These are phyloP conservation scores for Machimus atricapillus DNA, from an alignment of 2,888 invertebrate species.

Conservation along the genomic window DNA sequence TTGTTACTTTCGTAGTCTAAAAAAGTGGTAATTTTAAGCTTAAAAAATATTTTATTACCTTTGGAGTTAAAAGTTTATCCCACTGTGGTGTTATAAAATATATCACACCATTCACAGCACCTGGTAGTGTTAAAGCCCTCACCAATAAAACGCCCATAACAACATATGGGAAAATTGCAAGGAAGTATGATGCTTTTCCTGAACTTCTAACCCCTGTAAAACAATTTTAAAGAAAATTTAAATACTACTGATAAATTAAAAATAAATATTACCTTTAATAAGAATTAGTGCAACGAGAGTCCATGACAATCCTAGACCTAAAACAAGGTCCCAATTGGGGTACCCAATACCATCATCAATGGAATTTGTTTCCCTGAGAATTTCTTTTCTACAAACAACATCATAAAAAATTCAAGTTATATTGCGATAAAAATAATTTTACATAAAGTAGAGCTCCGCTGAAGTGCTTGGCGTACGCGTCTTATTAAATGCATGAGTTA, in stretches of 20 bases:
- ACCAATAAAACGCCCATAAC: conserved; percentile 69
- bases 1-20: too few species aligned
- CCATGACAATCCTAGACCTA: conserved; percentile 67
- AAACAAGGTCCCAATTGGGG: conserved; percentile 65
- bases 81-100: conserved; percentile 73
- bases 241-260: neutral
- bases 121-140: conserved; percentile 67
- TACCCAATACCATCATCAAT: conserved; percentile 66
- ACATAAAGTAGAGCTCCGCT: conserved; percentile 63
- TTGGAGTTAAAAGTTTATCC: conserved; percentile 61
- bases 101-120: conserved; percentile 69
- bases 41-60: conserved; percentile 45
- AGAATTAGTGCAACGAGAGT: conserved; percentile 64
- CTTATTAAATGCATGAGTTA: neutral
- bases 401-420: neutral
- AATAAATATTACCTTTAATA: conserved; percentile 61
- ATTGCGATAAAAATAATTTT: conserved; percentile 49
- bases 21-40: too few species aligned
- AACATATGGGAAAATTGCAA: conserved; percentile 73
- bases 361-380: conserved; percentile 63
- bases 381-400: conserved; percentile 60
- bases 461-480: conserved; percentile 54
- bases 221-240: conserved; percentile 54
- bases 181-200: conserved; percentile 73
- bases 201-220: conserved; percentile 64